Evolutionary conservation across 2,888 invertebrate species (phyloP), one percentile per base, ranked within the genome.

Genomic region (Perizoma affinitatum): DNA sequence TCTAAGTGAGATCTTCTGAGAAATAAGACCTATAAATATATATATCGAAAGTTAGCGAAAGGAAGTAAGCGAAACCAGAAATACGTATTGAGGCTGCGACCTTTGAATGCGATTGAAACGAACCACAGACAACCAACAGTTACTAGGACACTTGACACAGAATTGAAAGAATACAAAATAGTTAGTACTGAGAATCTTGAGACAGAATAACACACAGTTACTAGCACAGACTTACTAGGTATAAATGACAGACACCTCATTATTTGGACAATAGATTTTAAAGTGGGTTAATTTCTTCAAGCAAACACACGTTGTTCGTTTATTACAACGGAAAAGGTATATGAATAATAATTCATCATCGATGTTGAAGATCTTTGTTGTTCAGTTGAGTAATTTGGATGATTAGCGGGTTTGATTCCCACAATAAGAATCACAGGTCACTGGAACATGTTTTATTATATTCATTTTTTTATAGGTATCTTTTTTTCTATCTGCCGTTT

Each of bases 1-100:
- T 22, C 1, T 22, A 22, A 22, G 3, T 3, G 38, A 1, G 38
- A 7, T 38, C 38, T 5, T 38, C 38, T 38, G 7, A 38, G 7
- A 38, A 38, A 38, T 22, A 22, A 22, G 22, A 38, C 5, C 1
- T 38, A 38, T 6, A 5, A 7, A 3, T 38, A 3, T 4, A 38
- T 46, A 35, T 3, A 46, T 46, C 33, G 46, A 46, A 46, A 54
- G 10, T 40, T 5, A 47, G 65, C 63, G 65, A 70, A 67, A 68
- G 68, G 68, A 65, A 65, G 54, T 60, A 40, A 11, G 49, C 53
- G 55, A 58, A 68, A 67, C 72, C 66, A 72, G 69, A 68, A 71
- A 57, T 56, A 55, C 35, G 53, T 49, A 71, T 70, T 71, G 71
- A 69, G 71, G 70, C 63, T 67, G 63, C 58, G 71, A 71, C 72